These are phyloP conservation scores for Gambelia wislizenii DNA, from an alignment of 2,797 vertebrate genomes.

Conservation along the genomic window DNA sequence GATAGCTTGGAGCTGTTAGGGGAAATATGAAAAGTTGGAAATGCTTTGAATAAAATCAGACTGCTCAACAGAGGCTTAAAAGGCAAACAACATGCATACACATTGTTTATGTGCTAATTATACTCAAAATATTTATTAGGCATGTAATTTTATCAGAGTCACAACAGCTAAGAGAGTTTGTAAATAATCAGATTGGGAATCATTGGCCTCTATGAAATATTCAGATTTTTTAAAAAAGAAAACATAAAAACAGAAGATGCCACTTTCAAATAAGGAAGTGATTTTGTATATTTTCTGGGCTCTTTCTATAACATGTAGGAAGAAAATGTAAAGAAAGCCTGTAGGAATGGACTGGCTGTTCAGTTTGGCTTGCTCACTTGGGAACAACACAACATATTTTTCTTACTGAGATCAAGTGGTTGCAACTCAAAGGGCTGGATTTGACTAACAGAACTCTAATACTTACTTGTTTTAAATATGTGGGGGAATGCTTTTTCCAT, in stretches of 20 bases:
- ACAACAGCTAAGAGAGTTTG: background rate
- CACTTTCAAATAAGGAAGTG: background rate
- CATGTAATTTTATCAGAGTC: conserved; percentile 33
- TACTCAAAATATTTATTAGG: conserved; percentile 32
- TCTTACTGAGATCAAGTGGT: too few species aligned
- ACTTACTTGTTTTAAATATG: background rate
- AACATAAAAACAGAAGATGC: background rate
- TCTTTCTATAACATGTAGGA: background rate
- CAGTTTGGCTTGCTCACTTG: background rate
- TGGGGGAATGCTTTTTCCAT: background rate
- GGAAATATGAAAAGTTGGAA: conserved; percentile 37
- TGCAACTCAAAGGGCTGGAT: background rate
- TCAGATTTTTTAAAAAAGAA: conserved; percentile 26
- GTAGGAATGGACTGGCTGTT: background rate
- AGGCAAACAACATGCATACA: background rate
- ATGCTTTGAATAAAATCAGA: conserved; percentile 18
- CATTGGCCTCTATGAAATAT: background rate
- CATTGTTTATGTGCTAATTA: conserved; percentile 10
- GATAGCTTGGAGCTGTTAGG: conserved; percentile 2
- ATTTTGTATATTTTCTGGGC: too few species aligned
- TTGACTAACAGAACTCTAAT: background rate
- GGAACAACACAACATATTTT: too few species aligned
- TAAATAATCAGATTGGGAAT: conserved; percentile 24
- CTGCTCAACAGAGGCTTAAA: background rate
- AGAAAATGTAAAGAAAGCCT: background rate